Percentiles rank a stretch among this genome's conserved stretches.
Evolutionary conservation across 2,888 invertebrate genomes (phyloP).

Genomic region (Sceliomorpha sp.): DNA sequence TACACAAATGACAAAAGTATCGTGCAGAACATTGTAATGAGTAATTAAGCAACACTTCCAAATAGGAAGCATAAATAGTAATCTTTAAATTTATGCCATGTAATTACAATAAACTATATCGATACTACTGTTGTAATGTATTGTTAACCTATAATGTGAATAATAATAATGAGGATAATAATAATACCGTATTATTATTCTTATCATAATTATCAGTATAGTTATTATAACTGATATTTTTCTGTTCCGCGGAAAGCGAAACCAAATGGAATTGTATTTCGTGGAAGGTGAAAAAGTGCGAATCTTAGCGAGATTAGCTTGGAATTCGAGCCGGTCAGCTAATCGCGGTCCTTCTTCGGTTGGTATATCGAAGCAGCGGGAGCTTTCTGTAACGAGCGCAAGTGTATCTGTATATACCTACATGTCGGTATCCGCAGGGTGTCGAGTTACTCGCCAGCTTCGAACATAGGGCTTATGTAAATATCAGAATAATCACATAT

Average conservation of each 20-base stretch:
- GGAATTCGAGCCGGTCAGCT: conserved; percentile 14
- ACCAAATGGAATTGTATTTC: conserved; percentile 20
- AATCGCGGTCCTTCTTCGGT: conserved; percentile 25
- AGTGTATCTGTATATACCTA: conserved; percentile 27
- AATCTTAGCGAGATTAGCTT: conserved; percentile 20
- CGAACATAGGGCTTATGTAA: conserved; percentile 69
- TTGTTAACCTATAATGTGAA: too few relatives aligned
- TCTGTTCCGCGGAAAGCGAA: conserved; percentile 11
- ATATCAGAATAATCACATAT: conserved; percentile 56
- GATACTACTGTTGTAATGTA: too few relatives aligned
- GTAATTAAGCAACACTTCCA: too few relatives aligned
- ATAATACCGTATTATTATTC: too few relatives aligned
- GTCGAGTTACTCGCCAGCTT: conserved; percentile 70
- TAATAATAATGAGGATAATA: too few relatives aligned
- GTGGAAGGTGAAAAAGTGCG: conserved; percentile 19
- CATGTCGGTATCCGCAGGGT: conserved; percentile 58
- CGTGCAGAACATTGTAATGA: too few relatives aligned
- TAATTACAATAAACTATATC: too few relatives aligned
- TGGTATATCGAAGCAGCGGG: conserved; percentile 16
- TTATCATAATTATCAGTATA: background rate
- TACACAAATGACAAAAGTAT: too few relatives aligned
- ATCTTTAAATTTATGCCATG: too few relatives aligned
- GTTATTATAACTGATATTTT: background rate
- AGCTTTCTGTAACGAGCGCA: conserved; percentile 38
- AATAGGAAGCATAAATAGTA: too few relatives aligned